Conservation (phyloP, 1,140 invertebrate genomes). For the Zaprionus ornatus region DNA sequence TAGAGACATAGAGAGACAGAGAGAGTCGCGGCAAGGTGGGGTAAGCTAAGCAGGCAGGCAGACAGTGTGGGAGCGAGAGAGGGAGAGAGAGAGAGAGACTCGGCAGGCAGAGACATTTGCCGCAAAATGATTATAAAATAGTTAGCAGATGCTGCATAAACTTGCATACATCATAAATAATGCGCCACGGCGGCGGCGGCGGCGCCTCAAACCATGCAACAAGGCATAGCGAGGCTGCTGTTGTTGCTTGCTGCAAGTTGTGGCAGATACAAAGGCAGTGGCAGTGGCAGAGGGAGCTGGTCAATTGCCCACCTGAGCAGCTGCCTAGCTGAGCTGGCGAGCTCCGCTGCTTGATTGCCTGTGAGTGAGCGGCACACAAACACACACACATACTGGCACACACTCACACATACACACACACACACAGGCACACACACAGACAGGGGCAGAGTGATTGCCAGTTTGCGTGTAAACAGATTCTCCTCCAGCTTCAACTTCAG, state of each 20-base stretch:
- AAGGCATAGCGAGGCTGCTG: constrained; percentile 3
- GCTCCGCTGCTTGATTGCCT: constrained; percentile 47
- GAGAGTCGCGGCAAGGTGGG: too few species aligned
- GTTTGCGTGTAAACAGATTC: constrained; percentile 59
- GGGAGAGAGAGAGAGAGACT: background rate
- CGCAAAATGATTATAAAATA: constrained; percentile 79
- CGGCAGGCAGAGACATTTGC: background rate
- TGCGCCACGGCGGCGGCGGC: constrained; percentile 58
- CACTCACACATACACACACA: constrained; percentile 1
- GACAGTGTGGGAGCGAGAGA: background rate
- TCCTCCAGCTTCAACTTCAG: constrained; percentile 25
- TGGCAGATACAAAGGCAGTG: background rate
- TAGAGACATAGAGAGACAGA: background rate
- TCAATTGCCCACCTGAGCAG: constrained; percentile 51
- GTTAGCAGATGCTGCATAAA: constrained; percentile 79
- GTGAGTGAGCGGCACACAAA: constrained; percentile 29
- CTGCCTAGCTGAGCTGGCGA: constrained; percentile 9
- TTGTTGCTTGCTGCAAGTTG: constrained; percentile 1
- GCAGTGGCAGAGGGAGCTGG: background rate
- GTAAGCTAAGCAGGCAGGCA: background rate
- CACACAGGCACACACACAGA: background rate
- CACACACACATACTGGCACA: constrained; percentile 12
- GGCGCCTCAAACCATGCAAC: constrained; percentile 65
- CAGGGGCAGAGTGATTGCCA: constrained; percentile 33
- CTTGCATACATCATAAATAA: constrained; percentile 82